Conservation (phyloP, 2,113 vertebrate species). For the Perca fluviatilis region DNA sequence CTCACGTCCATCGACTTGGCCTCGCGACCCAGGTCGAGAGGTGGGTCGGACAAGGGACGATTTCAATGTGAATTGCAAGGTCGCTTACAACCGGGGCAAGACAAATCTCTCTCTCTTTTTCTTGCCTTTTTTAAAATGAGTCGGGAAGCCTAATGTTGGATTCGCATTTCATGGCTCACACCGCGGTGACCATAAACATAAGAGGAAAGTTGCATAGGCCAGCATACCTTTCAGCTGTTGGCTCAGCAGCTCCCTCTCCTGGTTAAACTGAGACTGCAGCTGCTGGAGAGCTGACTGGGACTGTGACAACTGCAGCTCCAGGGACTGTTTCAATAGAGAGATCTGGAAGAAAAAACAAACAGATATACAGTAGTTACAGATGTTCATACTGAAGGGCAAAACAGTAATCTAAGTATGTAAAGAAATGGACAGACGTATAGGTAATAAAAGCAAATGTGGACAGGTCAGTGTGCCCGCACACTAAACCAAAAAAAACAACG, state of each 20-base stretch:
- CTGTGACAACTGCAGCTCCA: conserved; percentile 97
- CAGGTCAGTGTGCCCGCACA: neutral
- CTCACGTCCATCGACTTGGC: too few relatives aligned
- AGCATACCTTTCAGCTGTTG: conserved; percentile 90
- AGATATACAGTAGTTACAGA: neutral
- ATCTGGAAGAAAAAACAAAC: conserved; percentile 85
- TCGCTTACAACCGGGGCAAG: too few relatives aligned
- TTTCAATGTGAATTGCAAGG: too few relatives aligned
- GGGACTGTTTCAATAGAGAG: conserved; percentile 96
- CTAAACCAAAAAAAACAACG: neutral
- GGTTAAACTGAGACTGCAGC: conserved; percentile 95
- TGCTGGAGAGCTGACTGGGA: conserved; percentile 96
- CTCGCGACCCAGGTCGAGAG: too few relatives aligned
- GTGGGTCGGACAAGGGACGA: too few relatives aligned
- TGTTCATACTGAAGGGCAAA: neutral
- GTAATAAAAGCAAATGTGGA: neutral
- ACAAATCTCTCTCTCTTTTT: too few relatives aligned
- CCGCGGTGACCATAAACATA: too few relatives aligned
- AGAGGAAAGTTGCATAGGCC: too few relatives aligned
- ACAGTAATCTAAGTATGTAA: neutral
- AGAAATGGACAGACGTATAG: neutral
- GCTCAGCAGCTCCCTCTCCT: conserved; percentile 94
- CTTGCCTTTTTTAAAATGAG: too few relatives aligned
- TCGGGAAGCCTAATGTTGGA: too few relatives aligned
- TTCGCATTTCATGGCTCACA: too few relatives aligned